These are phyloP conservation scores for Speoplatyrhinus poulsoni DNA, from an alignment of 2,113 vertebrate genomes.

Conservation along the genomic window DNA sequence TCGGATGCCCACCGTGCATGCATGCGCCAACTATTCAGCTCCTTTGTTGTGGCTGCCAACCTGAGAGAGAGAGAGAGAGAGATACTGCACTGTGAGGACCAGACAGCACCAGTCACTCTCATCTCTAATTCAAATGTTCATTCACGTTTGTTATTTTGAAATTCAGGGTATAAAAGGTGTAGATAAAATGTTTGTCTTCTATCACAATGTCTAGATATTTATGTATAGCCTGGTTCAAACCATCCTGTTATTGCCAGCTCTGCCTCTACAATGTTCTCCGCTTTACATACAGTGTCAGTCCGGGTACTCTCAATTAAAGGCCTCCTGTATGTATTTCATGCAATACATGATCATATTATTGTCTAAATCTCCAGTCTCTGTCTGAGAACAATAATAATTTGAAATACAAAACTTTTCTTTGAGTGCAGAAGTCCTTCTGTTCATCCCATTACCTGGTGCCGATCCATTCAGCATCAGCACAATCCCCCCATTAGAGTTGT, in stretches of 20 bases:
- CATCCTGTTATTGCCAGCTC: no score
- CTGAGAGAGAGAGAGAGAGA: slow-evolving; percentile 7
- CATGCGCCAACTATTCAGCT: slow-evolving; percentile 64
- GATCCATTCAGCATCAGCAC: slow-evolving; percentile 68
- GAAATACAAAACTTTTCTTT: no score
- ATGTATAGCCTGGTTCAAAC: no score
- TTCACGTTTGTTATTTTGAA: background rate
- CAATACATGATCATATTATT: no score
- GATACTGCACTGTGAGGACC: background rate
- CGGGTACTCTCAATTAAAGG: no score
- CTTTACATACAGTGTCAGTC: no score
- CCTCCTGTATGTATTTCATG: no score
- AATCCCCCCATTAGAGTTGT: slow-evolving; percentile 64
- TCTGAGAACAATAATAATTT: no score
- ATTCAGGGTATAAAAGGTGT: background rate
- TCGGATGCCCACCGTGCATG: slow-evolving; percentile 42
- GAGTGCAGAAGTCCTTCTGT: no score
- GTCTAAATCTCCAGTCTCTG: no score
- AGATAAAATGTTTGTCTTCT: background rate
- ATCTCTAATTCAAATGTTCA: background rate
- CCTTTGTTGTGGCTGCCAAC: slow-evolving; percentile 73
- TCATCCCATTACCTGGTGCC: slow-evolving; percentile 11
- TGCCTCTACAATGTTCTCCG: no score
- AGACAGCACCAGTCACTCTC: background rate
- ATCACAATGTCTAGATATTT: no score